Base-by-base conservation (phyloP, 1,140 invertebrate genomes). In the Chironomus striatipennis region DNA sequence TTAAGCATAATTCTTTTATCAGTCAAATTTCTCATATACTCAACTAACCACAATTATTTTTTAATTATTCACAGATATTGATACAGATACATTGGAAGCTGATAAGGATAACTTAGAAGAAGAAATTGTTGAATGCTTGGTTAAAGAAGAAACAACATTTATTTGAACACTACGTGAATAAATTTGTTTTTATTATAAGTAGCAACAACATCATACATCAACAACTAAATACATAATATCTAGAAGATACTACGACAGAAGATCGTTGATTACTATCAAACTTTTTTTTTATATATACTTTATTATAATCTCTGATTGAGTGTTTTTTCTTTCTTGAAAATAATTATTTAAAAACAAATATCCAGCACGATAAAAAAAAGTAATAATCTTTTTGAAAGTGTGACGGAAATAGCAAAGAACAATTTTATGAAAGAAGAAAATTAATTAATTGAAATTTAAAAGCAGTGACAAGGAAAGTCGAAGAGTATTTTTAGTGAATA, bases 71-170 rank as follows among this genome's bases (percentile, higher is more conserved):
- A 75, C 83, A 97, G 95, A 93, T 83, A 87, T 96, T 76, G 95
- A 98, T 80, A 97, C 95, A 8, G 96, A 98, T 84, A 91, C 92
- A 81, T 83, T 96, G 76, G 91, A 93, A 81, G 90, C 89, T 67
- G 91, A 96, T 79, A 88, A 89, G 43, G 90, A 91, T 77, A 95
- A 97, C 79, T 89, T 96, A 78, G 94, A 97, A 81, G 96, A 98
- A 81, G 96, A 98, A 87, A 87, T 93, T 80, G 90, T 98, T 79
- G 96, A 98, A 90, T 97, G 98, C 90, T 93, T 98, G 86, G 89
- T 98, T 79, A 98, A 97, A 87, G 95, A 98, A 87, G 96, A 98
- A 88, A 88, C 89, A 77, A 93, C 90, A 18, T 83, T 92, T 76
- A 85, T 96, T 79, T 57, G 47, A 57, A 15, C 47, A 57, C n/a